These are phyloP conservation scores for Lapara coniferarum DNA, from an alignment of 2,888 invertebrate species.

Conservation along the genomic window DNA sequence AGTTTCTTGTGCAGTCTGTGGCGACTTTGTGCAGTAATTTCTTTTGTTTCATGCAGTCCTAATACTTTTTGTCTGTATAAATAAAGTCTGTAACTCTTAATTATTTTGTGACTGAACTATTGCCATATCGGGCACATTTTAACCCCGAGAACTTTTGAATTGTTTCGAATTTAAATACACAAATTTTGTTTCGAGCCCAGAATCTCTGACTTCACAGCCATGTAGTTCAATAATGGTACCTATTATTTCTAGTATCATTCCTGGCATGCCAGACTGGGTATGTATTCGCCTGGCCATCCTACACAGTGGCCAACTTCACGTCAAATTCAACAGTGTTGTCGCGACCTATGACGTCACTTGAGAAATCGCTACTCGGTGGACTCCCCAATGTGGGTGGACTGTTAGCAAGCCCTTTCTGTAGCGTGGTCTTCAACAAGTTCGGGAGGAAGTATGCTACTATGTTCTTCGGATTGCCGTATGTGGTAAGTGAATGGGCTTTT, in stretches of 20 bases:
- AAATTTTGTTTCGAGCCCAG: neutral
- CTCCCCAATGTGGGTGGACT: constrained; percentile 67
- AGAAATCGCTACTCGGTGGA: constrained; percentile 70
- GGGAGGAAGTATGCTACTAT: constrained; percentile 72
- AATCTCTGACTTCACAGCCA: neutral
- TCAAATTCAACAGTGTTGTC: constrained; percentile 67
- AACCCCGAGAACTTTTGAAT: too few relatives aligned
- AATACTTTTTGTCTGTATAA: neutral
- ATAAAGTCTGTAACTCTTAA: neutral
- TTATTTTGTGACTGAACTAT: too few relatives aligned
- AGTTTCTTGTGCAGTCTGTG: constrained; percentile 55
- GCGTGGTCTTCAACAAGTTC: constrained; percentile 59
- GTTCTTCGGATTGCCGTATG: constrained; percentile 67
- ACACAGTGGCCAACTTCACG: constrained; percentile 61
- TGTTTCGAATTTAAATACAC: too few relatives aligned
- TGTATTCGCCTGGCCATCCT: constrained; percentile 72
- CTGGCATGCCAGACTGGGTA: constrained; percentile 66
- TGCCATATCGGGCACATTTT: too few relatives aligned
- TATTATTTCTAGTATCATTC: constrained; percentile 58
- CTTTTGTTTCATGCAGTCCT: constrained; percentile 1
- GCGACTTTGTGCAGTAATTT: constrained; percentile 61
- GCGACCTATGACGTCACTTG: constrained; percentile 57
- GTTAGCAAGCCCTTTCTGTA: constrained; percentile 65
- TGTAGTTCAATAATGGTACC: neutral
- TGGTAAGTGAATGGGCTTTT: constrained; percentile 50